Evolutionary conservation across 2,113 vertebrate genomes (phyloP).

Genomic region (Chaetodon auriga): DNA sequence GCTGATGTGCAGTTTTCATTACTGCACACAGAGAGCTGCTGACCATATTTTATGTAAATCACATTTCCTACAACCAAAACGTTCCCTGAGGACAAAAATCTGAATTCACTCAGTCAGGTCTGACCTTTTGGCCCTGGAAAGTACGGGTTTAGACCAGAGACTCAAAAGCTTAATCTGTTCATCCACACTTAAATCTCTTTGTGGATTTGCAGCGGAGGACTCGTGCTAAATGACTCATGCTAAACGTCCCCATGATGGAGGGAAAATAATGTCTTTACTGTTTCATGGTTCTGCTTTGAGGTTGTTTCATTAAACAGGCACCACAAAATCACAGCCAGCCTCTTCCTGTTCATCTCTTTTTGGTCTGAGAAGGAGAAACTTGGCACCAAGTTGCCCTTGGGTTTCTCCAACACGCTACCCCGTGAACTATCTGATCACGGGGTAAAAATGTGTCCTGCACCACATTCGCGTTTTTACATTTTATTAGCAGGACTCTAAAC

Average conservation of each 20-base stretch:
- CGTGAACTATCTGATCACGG: constrained; percentile 34
- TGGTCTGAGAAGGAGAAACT: constrained; percentile 18
- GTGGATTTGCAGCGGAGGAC: constrained; percentile 24
- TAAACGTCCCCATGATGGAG: not conserved
- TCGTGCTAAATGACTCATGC: not conserved
- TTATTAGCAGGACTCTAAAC: constrained; percentile 50
- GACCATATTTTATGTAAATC: constrained; percentile 70
- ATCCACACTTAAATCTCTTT: constrained; percentile 60
- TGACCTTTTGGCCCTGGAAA: constrained; percentile 67
- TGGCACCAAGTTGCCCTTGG: constrained; percentile 2
- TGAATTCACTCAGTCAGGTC: constrained; percentile 52
- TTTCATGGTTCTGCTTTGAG: not conserved
- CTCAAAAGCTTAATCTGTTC: constrained; percentile 58
- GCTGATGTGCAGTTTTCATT: constrained; percentile 27
- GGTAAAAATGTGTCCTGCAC: constrained; percentile 31
- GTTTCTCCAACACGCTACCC: constrained; percentile 2
- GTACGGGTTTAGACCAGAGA: constrained; percentile 51
- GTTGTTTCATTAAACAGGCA: not conserved
- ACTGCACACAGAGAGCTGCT: constrained; percentile 40
- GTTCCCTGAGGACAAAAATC: constrained; percentile 58
- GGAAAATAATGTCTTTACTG: not conserved
- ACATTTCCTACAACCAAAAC: constrained; percentile 39
- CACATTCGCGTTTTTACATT: constrained; percentile 57
- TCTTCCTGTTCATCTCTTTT: constrained; percentile 1
- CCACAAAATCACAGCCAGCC: not conserved